Percentiles rank a stretch among this genome's conserved stretches.
These are phyloP conservation scores for Brachyhypopomus occidentalis DNA, from an alignment of 2,113 vertebrate genomes.

Conservation along the genomic window DNA sequence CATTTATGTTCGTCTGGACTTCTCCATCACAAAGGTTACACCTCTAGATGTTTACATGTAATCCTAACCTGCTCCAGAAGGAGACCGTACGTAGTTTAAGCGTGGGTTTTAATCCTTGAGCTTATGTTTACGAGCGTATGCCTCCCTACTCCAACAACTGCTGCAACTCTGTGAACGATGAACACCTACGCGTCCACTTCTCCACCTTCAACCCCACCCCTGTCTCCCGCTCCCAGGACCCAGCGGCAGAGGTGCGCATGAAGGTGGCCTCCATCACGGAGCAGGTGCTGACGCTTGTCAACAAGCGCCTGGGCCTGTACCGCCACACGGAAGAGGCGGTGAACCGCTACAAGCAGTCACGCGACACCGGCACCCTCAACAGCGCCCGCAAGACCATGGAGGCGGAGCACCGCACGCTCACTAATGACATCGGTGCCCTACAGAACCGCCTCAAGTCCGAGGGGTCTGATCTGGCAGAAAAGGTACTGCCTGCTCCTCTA, in stretches of 20 bases:
- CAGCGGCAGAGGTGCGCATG: constrained; percentile 96
- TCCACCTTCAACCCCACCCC: background rate
- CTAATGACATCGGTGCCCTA: constrained; percentile 85
- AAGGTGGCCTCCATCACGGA: constrained; percentile 98
- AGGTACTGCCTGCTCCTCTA: constrained; percentile 67
- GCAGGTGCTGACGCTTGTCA: constrained; percentile 94
- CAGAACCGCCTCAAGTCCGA: constrained; percentile 92
- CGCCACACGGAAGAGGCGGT: constrained; percentile 95
- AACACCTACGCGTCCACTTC: background rate
- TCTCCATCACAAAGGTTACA: constrained; percentile 97
- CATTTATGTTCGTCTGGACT: constrained; percentile 93
- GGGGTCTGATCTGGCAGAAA: constrained; percentile 93
- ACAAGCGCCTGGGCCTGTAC: constrained; percentile 94
- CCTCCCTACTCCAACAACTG: too few species aligned
- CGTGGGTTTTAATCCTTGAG: too few species aligned
- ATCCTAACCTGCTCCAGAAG: too few species aligned
- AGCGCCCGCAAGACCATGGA: constrained; percentile 90
- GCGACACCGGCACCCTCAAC: constrained; percentile 89
- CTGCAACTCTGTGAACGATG: background rate
- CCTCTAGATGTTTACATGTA: background rate
- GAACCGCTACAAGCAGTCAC: constrained; percentile 94
- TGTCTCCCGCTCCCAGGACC: constrained; percentile 76
- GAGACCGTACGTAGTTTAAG: too few species aligned
- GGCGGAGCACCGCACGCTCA: constrained; percentile 87
- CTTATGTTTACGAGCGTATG: too few species aligned